These are phyloP conservation scores for Serinus canaria DNA, from an alignment of 2,113 vertebrate species.

Conservation along the genomic window DNA sequence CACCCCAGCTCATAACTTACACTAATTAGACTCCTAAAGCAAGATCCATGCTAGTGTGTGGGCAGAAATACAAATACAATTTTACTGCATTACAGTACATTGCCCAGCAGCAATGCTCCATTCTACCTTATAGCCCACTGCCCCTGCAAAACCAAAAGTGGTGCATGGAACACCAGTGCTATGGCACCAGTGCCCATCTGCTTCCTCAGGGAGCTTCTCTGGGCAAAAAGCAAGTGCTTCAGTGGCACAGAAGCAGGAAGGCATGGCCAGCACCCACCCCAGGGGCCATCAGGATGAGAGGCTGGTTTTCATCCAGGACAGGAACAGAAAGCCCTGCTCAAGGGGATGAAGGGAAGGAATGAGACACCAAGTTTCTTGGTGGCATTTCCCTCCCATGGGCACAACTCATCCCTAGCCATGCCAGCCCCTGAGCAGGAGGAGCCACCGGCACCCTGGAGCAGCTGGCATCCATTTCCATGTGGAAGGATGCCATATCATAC, in stretches of 20 bases:
- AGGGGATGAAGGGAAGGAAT: not conserved
- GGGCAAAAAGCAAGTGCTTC: not conserved
- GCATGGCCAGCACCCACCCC: not conserved
- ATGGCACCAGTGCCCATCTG: not conserved
- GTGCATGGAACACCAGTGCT: not conserved
- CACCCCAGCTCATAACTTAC: not conserved
- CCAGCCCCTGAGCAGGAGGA: not conserved
- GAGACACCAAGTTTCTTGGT: fast-evolving
- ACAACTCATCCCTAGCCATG: not conserved
- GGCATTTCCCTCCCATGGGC: not conserved
- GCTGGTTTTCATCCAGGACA: not conserved
- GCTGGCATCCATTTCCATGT: fast-evolving
- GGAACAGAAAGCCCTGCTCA: not conserved
- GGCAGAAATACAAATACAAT: not conserved
- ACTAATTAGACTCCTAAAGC: not conserved
- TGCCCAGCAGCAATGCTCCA: not conserved
- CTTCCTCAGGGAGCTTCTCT: not conserved
- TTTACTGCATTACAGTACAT: not conserved
- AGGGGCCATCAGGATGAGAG: fast-evolving
- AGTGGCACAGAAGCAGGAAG: not conserved
- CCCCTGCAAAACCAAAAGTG: fast-evolving
- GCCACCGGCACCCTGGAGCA: not conserved
- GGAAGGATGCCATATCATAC: not conserved
- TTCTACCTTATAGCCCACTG: not conserved
- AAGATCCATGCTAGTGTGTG: not conserved